Percentiles rank a stretch among this genome's conserved stretches.
Evolutionary conservation across 2,888 invertebrate species (phyloP).

Genomic region (Watsonalla cultraria): DNA sequence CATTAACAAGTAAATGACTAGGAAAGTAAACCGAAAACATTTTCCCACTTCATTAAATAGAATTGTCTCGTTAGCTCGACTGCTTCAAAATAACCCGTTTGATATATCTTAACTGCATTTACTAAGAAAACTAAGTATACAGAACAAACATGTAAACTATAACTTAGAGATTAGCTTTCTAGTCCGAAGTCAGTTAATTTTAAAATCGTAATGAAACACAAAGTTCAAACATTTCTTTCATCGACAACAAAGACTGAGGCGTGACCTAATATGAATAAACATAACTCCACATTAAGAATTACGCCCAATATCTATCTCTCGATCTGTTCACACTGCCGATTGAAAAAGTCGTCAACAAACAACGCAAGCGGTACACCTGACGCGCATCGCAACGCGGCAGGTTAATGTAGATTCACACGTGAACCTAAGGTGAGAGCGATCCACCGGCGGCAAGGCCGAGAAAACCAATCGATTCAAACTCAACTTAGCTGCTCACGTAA

Average conservation of each 20-base stretch:
- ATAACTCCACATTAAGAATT: slow-evolving; percentile 66
- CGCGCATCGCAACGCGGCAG: slow-evolving; percentile 59
- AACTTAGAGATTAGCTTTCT: neutral
- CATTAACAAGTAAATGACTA: slow-evolving; percentile 8
- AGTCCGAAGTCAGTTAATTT: neutral
- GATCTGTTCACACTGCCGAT: slow-evolving; percentile 52
- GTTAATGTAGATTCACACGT: slow-evolving; percentile 75
- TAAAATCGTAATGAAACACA: no score
- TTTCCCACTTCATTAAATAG: slow-evolving; percentile 22
- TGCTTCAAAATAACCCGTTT: slow-evolving; percentile 2
- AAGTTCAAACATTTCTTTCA: slow-evolving; percentile 2
- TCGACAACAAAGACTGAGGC: slow-evolving; percentile 52
- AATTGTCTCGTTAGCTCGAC: slow-evolving; percentile 17
- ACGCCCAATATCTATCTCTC: slow-evolving; percentile 63
- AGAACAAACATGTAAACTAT: neutral
- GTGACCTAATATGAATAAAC: slow-evolving; percentile 55
- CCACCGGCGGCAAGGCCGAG: slow-evolving; percentile 75
- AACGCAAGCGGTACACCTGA: slow-evolving; percentile 53
- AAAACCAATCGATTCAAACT: slow-evolving; percentile 52
- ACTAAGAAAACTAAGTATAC: neutral
- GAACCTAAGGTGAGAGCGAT: slow-evolving; percentile 75
- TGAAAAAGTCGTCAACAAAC: slow-evolving; percentile 55
- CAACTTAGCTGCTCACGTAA: slow-evolving; percentile 45
- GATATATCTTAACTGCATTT: neutral
- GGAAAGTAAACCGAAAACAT: slow-evolving; percentile 19